phyloP scores from a whole-genome alignment of 2,113 vertebrate genomes.

The Gasterosteus nipponicus region DNA sequence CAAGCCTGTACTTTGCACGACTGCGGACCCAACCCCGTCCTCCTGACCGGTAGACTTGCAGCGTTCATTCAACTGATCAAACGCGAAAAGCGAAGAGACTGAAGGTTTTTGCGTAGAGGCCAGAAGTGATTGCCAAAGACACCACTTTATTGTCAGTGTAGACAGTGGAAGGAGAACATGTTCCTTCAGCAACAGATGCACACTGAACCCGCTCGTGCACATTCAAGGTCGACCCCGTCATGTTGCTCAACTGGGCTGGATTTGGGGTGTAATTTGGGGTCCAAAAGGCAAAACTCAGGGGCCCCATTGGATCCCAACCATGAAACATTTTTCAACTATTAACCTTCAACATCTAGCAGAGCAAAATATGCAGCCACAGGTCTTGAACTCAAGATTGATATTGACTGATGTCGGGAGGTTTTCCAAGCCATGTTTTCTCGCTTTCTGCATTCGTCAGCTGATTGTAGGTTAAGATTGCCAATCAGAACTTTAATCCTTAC shows the following conservation, averaged over 20 bases:
- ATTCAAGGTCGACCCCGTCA: neutral
- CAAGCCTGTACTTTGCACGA: conserved; percentile 39
- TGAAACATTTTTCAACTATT: neutral
- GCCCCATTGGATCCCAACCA: neutral
- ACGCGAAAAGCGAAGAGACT: neutral
- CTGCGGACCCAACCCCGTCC: conserved; percentile 20
- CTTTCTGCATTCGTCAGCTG: neutral
- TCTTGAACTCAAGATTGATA: neutral
- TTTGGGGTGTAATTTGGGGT: neutral
- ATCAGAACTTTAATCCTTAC: neutral
- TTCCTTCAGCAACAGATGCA: neutral
- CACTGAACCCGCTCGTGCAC: neutral
- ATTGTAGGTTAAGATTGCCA: neutral
- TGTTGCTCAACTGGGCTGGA: neutral
- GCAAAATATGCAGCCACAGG: neutral
- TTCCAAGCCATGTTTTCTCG: neutral
- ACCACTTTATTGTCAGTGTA: neutral
- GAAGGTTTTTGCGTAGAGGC: neutral
- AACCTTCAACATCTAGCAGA: neutral
- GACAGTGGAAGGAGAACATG: neutral
- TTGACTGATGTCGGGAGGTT: neutral
- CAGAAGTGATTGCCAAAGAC: neutral
- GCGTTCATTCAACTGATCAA: conserved; percentile 18
- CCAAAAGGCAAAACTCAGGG: neutral
- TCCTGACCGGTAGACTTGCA: conserved; percentile 18